A percentile compares a stretch with the other conserved stretches of the same genome.
Evolutionary conservation across 2,888 invertebrate genomes (phyloP).

Genomic region (Automeris io): DNA sequence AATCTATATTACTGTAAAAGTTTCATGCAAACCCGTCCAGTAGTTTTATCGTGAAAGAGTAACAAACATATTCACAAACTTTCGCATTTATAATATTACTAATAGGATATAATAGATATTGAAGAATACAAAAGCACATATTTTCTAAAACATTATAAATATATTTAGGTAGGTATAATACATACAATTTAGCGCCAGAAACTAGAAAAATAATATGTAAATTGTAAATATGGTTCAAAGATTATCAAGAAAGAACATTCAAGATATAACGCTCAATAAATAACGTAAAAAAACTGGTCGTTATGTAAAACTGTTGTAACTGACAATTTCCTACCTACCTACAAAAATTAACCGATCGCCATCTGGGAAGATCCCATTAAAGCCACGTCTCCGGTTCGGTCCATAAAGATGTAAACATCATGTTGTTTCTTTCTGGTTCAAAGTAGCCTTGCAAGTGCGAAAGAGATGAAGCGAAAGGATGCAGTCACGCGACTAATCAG

Average conservation of each 20-base stretch:
- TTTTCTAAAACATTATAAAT: too few relatives aligned
- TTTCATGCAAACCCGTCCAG: too few relatives aligned
- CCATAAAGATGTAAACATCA: constrained; percentile 58
- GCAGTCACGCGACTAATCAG: constrained; percentile 64
- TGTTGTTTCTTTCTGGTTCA: constrained; percentile 40
- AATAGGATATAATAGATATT: too few relatives aligned
- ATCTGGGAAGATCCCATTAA: constrained; percentile 65
- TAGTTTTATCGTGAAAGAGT: too few relatives aligned
- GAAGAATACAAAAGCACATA: too few relatives aligned
- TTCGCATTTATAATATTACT: too few relatives aligned
- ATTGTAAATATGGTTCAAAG: too few relatives aligned
- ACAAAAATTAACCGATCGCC: constrained; percentile 56
- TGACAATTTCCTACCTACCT: constrained; percentile 62
- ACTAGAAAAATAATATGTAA: too few relatives aligned
- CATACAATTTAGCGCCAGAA: too few relatives aligned
- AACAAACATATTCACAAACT: too few relatives aligned
- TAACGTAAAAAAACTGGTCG: constrained; percentile 46
- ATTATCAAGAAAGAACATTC: background rate
- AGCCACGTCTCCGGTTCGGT: constrained; percentile 62
- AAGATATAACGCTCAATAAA: constrained; percentile 32
- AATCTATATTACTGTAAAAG: too few relatives aligned
- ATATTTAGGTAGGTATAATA: too few relatives aligned
- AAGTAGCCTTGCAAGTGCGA: constrained; percentile 21
- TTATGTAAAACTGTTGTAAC: constrained; percentile 48
- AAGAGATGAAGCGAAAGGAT: constrained; percentile 48